Conservation (phyloP, 2,888 invertebrate species). For the Epinotia brunnichana region DNA sequence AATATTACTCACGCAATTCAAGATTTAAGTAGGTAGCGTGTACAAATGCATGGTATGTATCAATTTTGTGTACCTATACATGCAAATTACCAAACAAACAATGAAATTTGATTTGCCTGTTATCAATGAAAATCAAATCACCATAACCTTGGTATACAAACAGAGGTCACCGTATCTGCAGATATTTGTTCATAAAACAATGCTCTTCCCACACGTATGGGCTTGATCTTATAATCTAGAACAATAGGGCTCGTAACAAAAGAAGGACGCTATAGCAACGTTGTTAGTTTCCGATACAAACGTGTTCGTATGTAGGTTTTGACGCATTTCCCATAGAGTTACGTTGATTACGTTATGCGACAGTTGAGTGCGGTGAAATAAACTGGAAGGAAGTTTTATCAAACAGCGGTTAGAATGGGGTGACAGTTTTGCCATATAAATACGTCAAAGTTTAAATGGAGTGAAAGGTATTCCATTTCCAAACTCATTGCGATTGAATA, state of each 20-base stretch:
- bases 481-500: too few relatives aligned
- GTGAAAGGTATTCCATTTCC: too few relatives aligned
- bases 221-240: constrained; percentile 50
- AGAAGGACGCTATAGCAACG: constrained; percentile 62
- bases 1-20: not conserved
- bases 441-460: too few relatives aligned
- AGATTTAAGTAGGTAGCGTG: not conserved
- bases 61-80: constrained; percentile 18
- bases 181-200: constrained; percentile 36
- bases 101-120: constrained; percentile 16
- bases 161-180: constrained; percentile 33
- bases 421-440: too few relatives aligned
- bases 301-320: constrained; percentile 9
- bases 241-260: constrained; percentile 69
- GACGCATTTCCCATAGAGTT: constrained; percentile 47
- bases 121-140: constrained; percentile 26
- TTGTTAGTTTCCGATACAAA: constrained; percentile 50
- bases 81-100: constrained; percentile 42
- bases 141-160: constrained; percentile 36
- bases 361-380: constrained; percentile 48
- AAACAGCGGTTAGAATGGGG: too few relatives aligned
- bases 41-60: not conserved
- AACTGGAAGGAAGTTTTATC: constrained; percentile 47
- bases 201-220: constrained; percentile 28
- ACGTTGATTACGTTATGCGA: constrained; percentile 47